Evolutionary conservation across 2,888 invertebrate genomes (phyloP).

Genomic region (Phortica okadai): DNA sequence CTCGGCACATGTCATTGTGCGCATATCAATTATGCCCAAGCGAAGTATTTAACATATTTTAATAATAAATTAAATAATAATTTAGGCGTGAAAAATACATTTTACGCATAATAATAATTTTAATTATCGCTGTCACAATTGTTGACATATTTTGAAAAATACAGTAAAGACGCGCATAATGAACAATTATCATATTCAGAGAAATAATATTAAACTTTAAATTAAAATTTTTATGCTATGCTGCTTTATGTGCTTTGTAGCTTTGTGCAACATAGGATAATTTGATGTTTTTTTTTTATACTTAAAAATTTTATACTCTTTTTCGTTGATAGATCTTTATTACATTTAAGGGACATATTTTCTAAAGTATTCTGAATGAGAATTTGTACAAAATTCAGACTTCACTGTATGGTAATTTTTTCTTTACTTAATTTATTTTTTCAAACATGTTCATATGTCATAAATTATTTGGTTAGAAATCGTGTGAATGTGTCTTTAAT

Average conservation of each 20-base stretch:
- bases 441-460: no score
- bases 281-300: neutral
- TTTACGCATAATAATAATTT: constrained; percentile 61
- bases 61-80: constrained; percentile 66
- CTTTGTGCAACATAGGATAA: neutral
- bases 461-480: neutral
- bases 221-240: neutral
- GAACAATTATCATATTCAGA: no score
- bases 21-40: constrained; percentile 51
- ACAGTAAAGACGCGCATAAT: no score
- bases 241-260: neutral
- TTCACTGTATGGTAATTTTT: no score
- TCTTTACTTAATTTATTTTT: no score
- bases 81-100: constrained; percentile 47
- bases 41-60: constrained; percentile 61
- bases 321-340: no score
- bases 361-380: no score
- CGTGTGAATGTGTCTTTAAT: constrained; percentile 47
- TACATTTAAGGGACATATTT: no score
- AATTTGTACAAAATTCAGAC: no score
- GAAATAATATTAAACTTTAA: neutral
- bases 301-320: neutral
- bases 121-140: constrained; percentile 27
- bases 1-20: neutral
- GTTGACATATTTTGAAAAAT: neutral